Evolutionary conservation across 1,140 invertebrate genomes (phyloP).

Genomic region (Mycetomoellerius zeteki): DNA sequence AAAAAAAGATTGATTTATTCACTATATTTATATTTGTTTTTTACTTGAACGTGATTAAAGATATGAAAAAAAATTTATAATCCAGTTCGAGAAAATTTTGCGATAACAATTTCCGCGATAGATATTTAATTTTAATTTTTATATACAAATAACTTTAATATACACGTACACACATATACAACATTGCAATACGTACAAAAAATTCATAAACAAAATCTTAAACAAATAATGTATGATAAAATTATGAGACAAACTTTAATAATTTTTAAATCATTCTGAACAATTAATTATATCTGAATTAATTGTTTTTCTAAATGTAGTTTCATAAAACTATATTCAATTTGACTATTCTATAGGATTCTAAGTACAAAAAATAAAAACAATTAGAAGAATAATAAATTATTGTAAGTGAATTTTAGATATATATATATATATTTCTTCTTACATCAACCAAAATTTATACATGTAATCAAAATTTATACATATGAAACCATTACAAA

Average conservation of each 20-base stretch:
- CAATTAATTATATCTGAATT: not conserved
- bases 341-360: not conserved
- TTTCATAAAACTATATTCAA: conserved; percentile 11
- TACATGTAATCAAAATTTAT: not conserved
- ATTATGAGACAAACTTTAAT: not conserved
- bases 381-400: conserved; percentile 32
- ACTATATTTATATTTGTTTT: not conserved
- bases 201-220: not conserved
- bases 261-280: not conserved
- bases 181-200: not conserved
- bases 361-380: conserved; percentile 30
- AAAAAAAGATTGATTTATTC: not conserved
- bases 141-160: not conserved
- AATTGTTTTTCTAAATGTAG: not conserved
- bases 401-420: conserved; percentile 22
- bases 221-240: conserved; percentile 2
- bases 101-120: not conserved
- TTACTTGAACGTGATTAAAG: not conserved
- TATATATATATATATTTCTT: conserved; percentile 32
- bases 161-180: not conserved
- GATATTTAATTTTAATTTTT: not conserved
- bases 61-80: not conserved
- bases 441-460: not conserved
- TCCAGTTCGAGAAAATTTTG: not conserved
- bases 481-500: not conserved